These are phyloP conservation scores for Lagopus leucura DNA, from an alignment of 2,113 vertebrate species.

Conservation along the genomic window DNA sequence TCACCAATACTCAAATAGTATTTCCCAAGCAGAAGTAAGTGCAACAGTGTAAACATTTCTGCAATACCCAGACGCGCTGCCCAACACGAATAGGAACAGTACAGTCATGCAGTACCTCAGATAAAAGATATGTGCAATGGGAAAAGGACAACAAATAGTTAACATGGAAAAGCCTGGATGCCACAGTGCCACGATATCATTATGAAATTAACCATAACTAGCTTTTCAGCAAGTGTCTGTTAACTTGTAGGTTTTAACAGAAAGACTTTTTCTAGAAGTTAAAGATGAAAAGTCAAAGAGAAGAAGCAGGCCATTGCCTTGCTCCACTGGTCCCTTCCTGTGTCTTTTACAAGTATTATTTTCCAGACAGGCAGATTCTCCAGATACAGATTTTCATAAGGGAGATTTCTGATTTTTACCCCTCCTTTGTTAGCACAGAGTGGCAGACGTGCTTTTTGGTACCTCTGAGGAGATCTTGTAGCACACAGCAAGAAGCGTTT, in stretches of 20 bases:
- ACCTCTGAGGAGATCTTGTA: not conserved
- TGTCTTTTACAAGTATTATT: not conserved
- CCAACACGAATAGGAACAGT: not conserved
- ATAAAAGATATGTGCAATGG: not conserved
- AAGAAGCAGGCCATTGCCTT: rapidly evolving
- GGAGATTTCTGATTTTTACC: not conserved
- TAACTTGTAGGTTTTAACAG: not conserved
- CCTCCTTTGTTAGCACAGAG: not conserved
- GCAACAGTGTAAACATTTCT: not conserved
- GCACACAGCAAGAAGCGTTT: not conserved
- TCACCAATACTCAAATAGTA: not conserved
- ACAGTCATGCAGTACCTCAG: not conserved
- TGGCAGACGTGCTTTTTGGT: not conserved
- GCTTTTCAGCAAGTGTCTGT: not conserved
- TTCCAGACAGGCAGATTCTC: not conserved
- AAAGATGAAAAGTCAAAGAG: not conserved
- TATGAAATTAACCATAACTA: not conserved
- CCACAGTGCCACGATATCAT: rapidly evolving
- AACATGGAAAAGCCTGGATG: not conserved
- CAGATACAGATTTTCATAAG: not conserved
- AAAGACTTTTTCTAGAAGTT: not conserved
- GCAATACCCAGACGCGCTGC: not conserved
- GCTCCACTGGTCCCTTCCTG: not conserved
- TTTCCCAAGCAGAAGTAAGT: not conserved
- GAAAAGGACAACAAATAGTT: not conserved